Evolutionary conservation across 2,888 invertebrate species (phyloP), one percentile per base, ranked within the genome.

Genomic region (Ischnus inquisitorius): DNA sequence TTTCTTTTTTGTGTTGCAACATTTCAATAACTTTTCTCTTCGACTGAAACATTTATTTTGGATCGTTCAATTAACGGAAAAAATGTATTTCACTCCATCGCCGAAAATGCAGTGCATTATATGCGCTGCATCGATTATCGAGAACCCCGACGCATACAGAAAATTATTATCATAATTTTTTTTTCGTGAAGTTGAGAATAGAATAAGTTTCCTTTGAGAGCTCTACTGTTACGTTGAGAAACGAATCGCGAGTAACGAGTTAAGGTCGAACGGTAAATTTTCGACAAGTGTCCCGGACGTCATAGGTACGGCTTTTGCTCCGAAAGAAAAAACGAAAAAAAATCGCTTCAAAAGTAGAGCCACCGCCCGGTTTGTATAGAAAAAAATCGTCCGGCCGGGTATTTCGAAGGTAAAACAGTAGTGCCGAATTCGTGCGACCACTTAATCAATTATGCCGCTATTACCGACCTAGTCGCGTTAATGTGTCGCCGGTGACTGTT

Each of bases 401-500:
- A 54, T 19, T 54, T 22, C 54, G 16, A 54, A 54, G 22, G 10
- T 54, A 54, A 22, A 54, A 54, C 16, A 22, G 22, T 54, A 54
- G 22, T 22, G 34, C 34, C 34, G 34, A 34, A 34, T 34, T 34
- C 34, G 8, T 34, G 8, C 34, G 34, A 34, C 34, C 34, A 34
- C 19, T 19, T 12, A 54, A 54, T 22, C 19, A 54, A 54, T 54
- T 22, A 22, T 22, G 54, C 16, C 54, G 19, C 22, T 12, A 22
- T 54, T 1, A 22, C 10, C 54, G 54, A 14, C 54, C 19, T 22
- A 22, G 54, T 54, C 54, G 54, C 54, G 54, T 10, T 34, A 34
- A 34, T 34, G 34, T 34, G 34, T 34, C 34, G 34, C 34, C 34
- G 34, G 5, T 4, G 1, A 34, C 87, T 82, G 84, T 79, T 88